Percentiles rank a stretch among this genome's conserved stretches.
Conservation (phyloP, 2,888 invertebrate genomes). For the Eilema sororculum region DNA sequence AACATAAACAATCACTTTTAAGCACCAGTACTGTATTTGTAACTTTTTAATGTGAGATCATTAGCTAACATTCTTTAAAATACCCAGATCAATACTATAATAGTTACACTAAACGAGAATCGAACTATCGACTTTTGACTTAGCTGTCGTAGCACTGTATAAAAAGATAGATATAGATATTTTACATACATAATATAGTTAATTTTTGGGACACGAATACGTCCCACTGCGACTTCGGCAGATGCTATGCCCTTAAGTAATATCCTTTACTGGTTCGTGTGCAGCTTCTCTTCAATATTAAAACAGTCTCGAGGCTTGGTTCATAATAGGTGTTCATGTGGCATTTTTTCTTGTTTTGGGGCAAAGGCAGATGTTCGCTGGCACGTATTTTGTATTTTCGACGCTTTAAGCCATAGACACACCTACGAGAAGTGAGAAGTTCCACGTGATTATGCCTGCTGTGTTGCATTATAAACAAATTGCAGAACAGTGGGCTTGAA, state of each 20-base stretch:
- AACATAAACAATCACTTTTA: too few relatives aligned
- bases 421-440: not conserved
- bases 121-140: too few relatives aligned
- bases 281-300: not conserved
- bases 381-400: conserved; percentile 51
- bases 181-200: not conserved
- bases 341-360: conserved; percentile 21
- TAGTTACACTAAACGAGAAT: too few relatives aligned
- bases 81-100: too few relatives aligned
- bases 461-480: not conserved
- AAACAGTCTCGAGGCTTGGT: conserved; percentile 5
- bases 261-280: not conserved
- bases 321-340: conserved; percentile 3
- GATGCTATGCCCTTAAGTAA: not conserved
- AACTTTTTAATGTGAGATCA: too few relatives aligned
- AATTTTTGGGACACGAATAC: not conserved
- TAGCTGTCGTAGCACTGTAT: too few relatives aligned
- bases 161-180: too few relatives aligned
- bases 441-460: not conserved
- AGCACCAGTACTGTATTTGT: too few relatives aligned
- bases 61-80: too few relatives aligned
- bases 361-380: conserved; percentile 61
- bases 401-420: conserved; percentile 56
- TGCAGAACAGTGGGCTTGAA: too few relatives aligned
- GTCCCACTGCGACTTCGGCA: not conserved